A percentile compares a stretch with the other conserved stretches of the same genome.
Conservation (phyloP, 2,797 vertebrate genomes). For the Toxotes lorentzi region DNA sequence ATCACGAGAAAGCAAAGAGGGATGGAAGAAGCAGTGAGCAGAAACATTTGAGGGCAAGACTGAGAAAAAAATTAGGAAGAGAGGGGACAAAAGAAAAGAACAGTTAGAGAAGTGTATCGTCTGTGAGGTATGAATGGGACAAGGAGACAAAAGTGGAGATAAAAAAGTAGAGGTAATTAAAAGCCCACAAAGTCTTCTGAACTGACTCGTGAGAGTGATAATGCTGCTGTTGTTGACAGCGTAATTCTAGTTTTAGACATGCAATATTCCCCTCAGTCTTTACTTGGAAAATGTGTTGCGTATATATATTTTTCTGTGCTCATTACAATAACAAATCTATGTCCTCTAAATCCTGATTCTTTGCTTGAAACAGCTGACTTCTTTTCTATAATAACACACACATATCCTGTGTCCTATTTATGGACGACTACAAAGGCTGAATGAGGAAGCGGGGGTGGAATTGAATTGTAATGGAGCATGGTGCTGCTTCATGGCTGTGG, state of each 20-base stretch:
- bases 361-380: slow-evolving; percentile 28
- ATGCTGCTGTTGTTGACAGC: background rate
- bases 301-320: slow-evolving; percentile 6
- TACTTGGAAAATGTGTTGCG: background rate
- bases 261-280: background rate
- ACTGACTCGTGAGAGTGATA: background rate
- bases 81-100: background rate
- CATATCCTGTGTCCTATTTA: slow-evolving; percentile 65
- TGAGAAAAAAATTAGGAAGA: background rate
- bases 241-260: background rate
- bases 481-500: slow-evolving; percentile 42
- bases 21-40: background rate
- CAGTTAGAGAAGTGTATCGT: background rate
- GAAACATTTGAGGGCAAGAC: background rate
- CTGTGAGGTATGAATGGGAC: background rate
- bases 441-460: slow-evolving; percentile 52
- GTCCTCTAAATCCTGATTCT: slow-evolving; percentile 18
- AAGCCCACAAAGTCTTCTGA: background rate
- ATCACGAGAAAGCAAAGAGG: background rate
- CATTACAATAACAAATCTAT: slow-evolving; percentile 31
- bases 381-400: slow-evolving; percentile 42
- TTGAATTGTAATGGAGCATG: slow-evolving; percentile 57
- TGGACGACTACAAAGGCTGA: slow-evolving; percentile 50
- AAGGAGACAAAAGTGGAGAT: background rate
- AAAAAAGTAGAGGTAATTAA: background rate